Evolutionary conservation across 2,888 invertebrate genomes (phyloP).

Genomic region (Euzophera pinguis): DNA sequence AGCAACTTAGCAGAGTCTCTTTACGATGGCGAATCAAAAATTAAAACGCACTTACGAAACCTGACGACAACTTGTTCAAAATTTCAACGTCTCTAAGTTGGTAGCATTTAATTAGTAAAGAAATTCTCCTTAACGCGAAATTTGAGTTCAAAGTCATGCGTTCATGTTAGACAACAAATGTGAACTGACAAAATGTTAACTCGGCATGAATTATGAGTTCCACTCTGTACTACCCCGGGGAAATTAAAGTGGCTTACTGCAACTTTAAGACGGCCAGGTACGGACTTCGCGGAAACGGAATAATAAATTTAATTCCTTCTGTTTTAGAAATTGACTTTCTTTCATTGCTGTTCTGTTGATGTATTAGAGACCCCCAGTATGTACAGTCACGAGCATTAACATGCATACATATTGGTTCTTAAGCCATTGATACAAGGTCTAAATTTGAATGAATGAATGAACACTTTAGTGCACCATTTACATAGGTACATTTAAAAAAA

Average conservation of each 20-base stretch:
- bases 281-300: slow-evolving; percentile 45
- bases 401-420: too few species aligned
- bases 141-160: slow-evolving; percentile 59
- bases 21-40: slow-evolving; percentile 18
- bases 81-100: slow-evolving; percentile 35
- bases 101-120: slow-evolving; percentile 46
- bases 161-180: slow-evolving; percentile 59
- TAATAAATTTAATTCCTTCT: slow-evolving; percentile 57
- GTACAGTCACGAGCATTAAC: too few species aligned
- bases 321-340: slow-evolving; percentile 45
- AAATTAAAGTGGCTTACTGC: slow-evolving; percentile 77
- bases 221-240: slow-evolving; percentile 58
- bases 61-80: slow-evolving; percentile 30
- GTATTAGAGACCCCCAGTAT: too few species aligned
- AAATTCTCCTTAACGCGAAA: slow-evolving; percentile 41
- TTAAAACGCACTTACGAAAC: slow-evolving; percentile 17
- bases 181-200: slow-evolving; percentile 77
- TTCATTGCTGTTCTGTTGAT: slow-evolving; percentile 28
- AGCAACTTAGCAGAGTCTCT: slow-evolving; percentile 11
- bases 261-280: slow-evolving; percentile 70
- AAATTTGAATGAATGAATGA: too few species aligned
- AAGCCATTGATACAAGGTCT: too few species aligned
- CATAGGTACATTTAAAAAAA: too few species aligned
- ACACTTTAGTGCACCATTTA: too few species aligned
- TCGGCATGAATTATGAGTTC: slow-evolving; percentile 75